Evolutionary conservation across 2,888 invertebrate genomes (phyloP).

Genomic region (Xylota sylvarum): DNA sequence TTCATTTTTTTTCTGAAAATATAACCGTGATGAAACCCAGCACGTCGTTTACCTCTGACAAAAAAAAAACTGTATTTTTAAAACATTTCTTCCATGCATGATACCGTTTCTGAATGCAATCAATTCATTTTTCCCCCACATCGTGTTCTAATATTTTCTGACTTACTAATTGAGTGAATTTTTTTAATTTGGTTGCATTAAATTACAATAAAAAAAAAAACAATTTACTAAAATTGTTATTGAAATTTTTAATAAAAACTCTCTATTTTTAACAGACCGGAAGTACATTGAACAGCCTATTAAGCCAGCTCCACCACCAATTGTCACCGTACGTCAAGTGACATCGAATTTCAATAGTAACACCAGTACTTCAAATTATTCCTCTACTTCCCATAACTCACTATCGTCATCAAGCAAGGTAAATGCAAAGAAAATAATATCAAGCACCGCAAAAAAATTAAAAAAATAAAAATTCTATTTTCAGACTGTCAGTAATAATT

Average conservation of each 20-base stretch:
- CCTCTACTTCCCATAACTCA: conserved; percentile 66
- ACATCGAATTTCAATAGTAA: conserved; percentile 82
- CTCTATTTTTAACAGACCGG: conserved; percentile 86
- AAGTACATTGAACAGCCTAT: conserved; percentile 94
- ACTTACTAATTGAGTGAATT: conserved; percentile 59
- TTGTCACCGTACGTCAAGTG: conserved; percentile 87
- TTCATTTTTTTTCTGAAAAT: conserved; percentile 5
- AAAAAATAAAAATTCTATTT: conserved; percentile 21
- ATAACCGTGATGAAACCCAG: background rate
- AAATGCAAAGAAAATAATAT: conserved; percentile 5
- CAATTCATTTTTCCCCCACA: background rate
- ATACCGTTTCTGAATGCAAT: conserved; percentile 6
- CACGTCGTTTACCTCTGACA: background rate
- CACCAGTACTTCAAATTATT: conserved; percentile 77
- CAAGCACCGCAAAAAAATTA: background rate
- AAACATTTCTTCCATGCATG: conserved; percentile 25
- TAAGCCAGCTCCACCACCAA: conserved; percentile 91
- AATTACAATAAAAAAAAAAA: background rate
- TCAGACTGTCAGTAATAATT: conserved; percentile 78
- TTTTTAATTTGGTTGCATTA: conserved; percentile 10
- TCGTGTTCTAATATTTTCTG: conserved; percentile 39
- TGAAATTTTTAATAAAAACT: conserved; percentile 37
- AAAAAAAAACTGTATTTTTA: background rate
- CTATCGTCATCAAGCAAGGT: conserved; percentile 79
- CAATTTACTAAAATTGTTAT: conserved; percentile 80